Conservation (phyloP, 2,888 invertebrate species). For the Drosophila niveifrons region DNA sequence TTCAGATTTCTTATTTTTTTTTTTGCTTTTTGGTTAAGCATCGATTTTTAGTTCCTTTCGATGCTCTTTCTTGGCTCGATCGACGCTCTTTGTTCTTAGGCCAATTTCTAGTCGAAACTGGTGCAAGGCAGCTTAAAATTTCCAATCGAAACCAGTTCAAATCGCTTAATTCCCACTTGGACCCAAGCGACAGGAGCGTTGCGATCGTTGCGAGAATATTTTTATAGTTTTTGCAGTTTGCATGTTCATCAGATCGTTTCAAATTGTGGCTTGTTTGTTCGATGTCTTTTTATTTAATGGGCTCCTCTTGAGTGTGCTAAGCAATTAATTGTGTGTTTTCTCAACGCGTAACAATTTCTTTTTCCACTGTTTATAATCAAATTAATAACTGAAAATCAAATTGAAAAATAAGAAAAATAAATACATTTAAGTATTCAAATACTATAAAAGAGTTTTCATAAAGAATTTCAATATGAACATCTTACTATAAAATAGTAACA, state of each 20-base stretch:
- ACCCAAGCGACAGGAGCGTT: slow-evolving; percentile 49
- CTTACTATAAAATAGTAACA: neutral
- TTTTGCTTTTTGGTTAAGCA: neutral
- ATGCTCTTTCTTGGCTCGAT: slow-evolving; percentile 5
- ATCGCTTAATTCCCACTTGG: slow-evolving; percentile 72
- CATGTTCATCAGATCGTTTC: slow-evolving; percentile 20
- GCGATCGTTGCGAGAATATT: slow-evolving; percentile 26
- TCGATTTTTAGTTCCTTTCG: slow-evolving; percentile 10
- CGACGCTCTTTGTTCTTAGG: slow-evolving; percentile 12
- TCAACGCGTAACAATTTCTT: neutral
- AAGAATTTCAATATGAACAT: neutral
- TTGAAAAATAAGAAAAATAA: neutral
- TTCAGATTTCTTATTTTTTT: neutral
- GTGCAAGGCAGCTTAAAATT: slow-evolving; percentile 79
- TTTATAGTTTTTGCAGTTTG: slow-evolving; percentile 32
- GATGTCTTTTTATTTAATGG: neutral
- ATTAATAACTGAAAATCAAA: neutral
- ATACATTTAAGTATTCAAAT: too few species aligned
- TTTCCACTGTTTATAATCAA: neutral
- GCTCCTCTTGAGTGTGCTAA: neutral
- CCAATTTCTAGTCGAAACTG: slow-evolving; percentile 77
- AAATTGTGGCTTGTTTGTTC: neutral
- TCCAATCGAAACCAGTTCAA: slow-evolving; percentile 84
- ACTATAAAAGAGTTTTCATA: neutral
- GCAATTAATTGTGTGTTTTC: neutral